Base-by-base conservation (phyloP, 2,888 invertebrate species). In the Empis livida region DNA sequence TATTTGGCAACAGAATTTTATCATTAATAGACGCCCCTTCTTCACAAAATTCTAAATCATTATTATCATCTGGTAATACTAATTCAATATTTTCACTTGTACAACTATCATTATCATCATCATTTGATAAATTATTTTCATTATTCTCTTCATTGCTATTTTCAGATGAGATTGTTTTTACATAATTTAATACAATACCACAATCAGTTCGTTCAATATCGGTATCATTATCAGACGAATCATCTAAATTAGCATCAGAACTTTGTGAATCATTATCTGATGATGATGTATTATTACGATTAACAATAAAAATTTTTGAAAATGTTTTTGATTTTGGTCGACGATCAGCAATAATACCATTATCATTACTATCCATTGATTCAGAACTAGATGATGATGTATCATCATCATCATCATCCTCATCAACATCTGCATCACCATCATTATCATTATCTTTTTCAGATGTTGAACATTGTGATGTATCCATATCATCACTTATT, bases 221-320 rank as follows among this genome's bases (percentile, higher is more conserved):
- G 5, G 73, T 73, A 55, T 79, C 79, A 53, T 80, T 77, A 59
- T 82, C 81, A 31, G 80, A 80, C 43, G 78, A 77, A 56, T 79
- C 76, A 40, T 78, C 77, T 48, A 64, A 54, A 55, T 65, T 65
- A 1, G 61, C 64, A 45, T 75, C 76, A 1, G 77, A 77, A 48
- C 76, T 76, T 55, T 75, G 72, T 46, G 67, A 64, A 43, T 79
- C 77, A 39, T 75, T 69, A 45, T 77, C 78, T 1, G 77, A 78
- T 3, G 78, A 78, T 9, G 78, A 77, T 44, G 76, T 74, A 16
- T 70, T 71, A 14, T 59, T 59, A 9, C 78, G 78, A 58, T 82
- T 82, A 16, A 82, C 80, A 2, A 82, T 77, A 60, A 82, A 82
- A 15, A 82, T 79, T 47, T 80, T 74, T 32, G 79, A 79, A 59